Percentiles rank a stretch among this genome's conserved stretches.
These are phyloP conservation scores for Philereme transversata DNA, from an alignment of 2,888 invertebrate species.

Conservation along the genomic window DNA sequence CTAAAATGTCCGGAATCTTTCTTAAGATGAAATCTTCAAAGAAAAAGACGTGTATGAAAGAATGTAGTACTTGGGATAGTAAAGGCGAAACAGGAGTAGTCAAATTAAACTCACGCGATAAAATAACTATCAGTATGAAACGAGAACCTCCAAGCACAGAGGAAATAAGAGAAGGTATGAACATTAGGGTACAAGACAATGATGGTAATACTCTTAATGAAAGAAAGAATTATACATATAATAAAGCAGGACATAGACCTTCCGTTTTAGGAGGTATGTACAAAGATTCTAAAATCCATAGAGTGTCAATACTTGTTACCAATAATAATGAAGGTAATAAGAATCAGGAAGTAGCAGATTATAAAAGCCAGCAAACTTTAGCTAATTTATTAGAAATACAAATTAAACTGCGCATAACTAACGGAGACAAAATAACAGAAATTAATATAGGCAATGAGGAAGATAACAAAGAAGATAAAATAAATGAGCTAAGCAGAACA, in stretches of 20 bases:
- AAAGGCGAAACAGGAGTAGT: conserved; percentile 30
- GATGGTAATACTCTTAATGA: conserved; percentile 63
- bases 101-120: conserved; percentile 51
- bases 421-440: conserved; percentile 58
- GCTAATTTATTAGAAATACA: conserved; percentile 66
- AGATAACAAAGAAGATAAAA: conserved; percentile 14
- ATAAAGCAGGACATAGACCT: conserved; percentile 27
- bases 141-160: conserved; percentile 53
- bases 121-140: conserved; percentile 53
- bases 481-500: conserved; percentile 32
- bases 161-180: conserved; percentile 54
- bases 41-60: conserved; percentile 40
- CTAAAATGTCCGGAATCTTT: conserved; percentile 46
- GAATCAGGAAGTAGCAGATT: conserved; percentile 36
- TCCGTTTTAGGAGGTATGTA: conserved; percentile 54
- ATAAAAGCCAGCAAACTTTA: conserved; percentile 50
- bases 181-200: conserved; percentile 61
- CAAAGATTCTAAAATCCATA: conserved; percentile 51
- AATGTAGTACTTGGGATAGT: conserved; percentile 37
- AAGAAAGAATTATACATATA: conserved; percentile 54
- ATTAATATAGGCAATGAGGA: conserved; percentile 51
- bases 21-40: conserved; percentile 51
- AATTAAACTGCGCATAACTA: conserved; percentile 61
- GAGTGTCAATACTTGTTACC: conserved; percentile 46
- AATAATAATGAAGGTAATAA: conserved; percentile 40